Conservation (phyloP, 1,140 invertebrate species). For the Trinorchestia longiramus region DNA sequence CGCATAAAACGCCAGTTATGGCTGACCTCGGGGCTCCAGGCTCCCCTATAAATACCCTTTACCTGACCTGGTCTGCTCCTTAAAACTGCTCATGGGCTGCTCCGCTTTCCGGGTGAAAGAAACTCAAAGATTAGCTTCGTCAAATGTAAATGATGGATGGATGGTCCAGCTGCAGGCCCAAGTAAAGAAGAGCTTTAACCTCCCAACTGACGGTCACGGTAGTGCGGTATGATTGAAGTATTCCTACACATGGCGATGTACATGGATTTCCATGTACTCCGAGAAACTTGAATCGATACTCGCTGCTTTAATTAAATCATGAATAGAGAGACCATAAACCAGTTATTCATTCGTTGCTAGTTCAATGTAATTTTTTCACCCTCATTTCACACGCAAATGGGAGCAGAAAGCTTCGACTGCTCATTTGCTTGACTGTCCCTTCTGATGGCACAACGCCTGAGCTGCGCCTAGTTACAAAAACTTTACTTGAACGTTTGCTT, state of each 20-base stretch:
- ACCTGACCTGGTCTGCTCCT: slow-evolving; percentile 37
- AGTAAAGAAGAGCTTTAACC: background rate
- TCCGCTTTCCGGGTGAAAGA: slow-evolving; percentile 15
- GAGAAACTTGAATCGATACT: too few relatives aligned
- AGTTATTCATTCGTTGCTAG: background rate
- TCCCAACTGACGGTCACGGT: background rate
- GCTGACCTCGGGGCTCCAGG: background rate
- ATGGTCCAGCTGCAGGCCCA: background rate
- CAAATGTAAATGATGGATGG: background rate
- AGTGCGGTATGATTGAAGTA: background rate
- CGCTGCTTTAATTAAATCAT: background rate
- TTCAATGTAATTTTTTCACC: background rate
- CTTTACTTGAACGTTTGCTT: background rate
- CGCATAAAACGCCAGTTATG: slow-evolving; percentile 18
- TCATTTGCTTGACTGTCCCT: background rate
- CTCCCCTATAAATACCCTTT: slow-evolving; percentile 35
- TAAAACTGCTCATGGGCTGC: background rate
- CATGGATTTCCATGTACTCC: too few relatives aligned
- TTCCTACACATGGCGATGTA: too few relatives aligned
- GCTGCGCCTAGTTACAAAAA: background rate
- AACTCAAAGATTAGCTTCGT: slow-evolving; percentile 21
- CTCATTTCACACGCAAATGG: background rate
- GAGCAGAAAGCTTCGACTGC: background rate
- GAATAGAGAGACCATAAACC: too few relatives aligned
- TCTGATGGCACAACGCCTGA: background rate